These are phyloP conservation scores for Aphaenogaster ashmeadi DNA, from an alignment of 1,140 invertebrate species.

Conservation along the genomic window DNA sequence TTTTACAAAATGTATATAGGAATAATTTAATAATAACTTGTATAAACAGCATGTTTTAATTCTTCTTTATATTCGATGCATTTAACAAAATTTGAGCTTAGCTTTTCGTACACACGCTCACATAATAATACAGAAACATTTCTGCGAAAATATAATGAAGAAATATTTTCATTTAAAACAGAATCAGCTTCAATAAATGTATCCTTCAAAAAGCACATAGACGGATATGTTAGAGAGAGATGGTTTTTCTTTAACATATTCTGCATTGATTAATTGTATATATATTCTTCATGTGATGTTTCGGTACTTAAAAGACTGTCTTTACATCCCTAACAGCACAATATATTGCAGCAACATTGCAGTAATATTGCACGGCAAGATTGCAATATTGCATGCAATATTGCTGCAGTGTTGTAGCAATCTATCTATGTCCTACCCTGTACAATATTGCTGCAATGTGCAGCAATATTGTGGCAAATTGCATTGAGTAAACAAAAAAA, in stretches of 20 bases:
- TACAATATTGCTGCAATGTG: too few species aligned
- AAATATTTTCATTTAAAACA: neutral
- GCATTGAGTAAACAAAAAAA: too few species aligned
- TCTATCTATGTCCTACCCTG: too few species aligned
- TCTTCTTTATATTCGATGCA: neutral
- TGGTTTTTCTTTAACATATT: neutral
- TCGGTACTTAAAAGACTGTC: neutral
- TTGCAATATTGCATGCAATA: too few species aligned
- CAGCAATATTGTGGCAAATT: too few species aligned
- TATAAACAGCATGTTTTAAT: neutral
- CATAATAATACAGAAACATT: conserved; percentile 11
- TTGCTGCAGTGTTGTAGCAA: too few species aligned
- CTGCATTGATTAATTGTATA: neutral
- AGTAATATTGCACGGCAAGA: too few species aligned
- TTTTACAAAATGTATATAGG: neutral
- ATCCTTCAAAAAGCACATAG: neutral
- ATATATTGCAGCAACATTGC: too few species aligned
- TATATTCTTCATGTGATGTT: neutral
- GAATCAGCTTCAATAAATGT: neutral
- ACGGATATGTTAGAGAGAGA: neutral
- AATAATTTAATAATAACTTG: neutral
- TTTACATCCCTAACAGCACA: too few species aligned
- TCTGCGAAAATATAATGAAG: conserved; percentile 3
- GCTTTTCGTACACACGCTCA: neutral
- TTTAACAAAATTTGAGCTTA: neutral